Evolutionary conservation across 2,888 invertebrate species (phyloP).

Genomic region (Caenorhabditis japonica): DNA sequence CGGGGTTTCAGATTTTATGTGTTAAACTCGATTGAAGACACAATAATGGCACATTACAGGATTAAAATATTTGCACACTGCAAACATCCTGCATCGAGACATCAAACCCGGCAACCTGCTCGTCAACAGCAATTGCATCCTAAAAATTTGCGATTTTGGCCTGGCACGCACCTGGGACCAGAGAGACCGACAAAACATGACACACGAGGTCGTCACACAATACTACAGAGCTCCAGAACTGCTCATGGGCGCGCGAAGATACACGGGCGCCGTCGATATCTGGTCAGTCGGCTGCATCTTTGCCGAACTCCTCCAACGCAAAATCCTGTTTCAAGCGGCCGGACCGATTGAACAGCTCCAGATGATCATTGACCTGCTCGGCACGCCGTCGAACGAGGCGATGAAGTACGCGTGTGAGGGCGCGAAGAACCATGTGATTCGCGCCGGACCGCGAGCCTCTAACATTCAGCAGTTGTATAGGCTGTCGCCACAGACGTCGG

Average conservation of each 20-base stretch:
- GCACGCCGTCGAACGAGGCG: conserved; percentile 93
- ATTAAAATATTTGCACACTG: conserved; percentile 97
- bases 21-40: neutral
- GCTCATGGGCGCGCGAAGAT: conserved; percentile 93
- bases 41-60: conserved; percentile 81
- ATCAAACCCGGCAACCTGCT: conserved; percentile 98
- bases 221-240: conserved; percentile 99
- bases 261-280: conserved; percentile 95
- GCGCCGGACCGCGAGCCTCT: conserved; percentile 49
- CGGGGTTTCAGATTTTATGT: conserved; percentile 18
- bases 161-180: conserved; percentile 97
- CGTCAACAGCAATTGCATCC: conserved; percentile 98
- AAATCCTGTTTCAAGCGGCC: conserved; percentile 97
- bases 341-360: conserved; percentile 98
- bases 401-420: conserved; percentile 98
- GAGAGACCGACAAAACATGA: conserved; percentile 93
- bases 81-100: conserved; percentile 96
- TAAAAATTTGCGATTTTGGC: conserved; percentile 99
- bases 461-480: conserved; percentile 83
- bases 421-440: conserved; percentile 87
- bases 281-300: conserved; percentile 99
- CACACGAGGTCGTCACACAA: conserved; percentile 99
- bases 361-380: conserved; percentile 94
- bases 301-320: conserved; percentile 92
- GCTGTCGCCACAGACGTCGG: conserved; percentile 91